phyloP scores from a whole-genome alignment of 2,113 vertebrate genomes.

The Paradoxurus hermaphroditus region DNA sequence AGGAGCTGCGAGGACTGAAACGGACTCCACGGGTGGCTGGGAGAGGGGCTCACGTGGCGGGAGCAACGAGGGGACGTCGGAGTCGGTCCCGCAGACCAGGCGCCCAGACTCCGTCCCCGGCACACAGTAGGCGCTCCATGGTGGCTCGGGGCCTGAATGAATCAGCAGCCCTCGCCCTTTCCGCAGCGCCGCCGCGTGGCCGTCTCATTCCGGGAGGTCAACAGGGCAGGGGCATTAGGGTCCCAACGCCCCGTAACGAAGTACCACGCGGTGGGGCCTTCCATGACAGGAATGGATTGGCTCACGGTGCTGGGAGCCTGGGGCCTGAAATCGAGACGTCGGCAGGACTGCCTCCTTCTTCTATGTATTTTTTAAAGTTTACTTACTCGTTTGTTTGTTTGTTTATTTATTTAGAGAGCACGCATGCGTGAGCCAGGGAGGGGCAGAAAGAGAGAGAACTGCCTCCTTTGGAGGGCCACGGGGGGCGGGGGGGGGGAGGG shows the following conservation, averaged over 20 bases:
- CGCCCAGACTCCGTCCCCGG: fast-evolving
- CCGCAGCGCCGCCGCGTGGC: fast-evolving
- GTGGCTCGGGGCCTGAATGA: background rate
- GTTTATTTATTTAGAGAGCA: too few species aligned
- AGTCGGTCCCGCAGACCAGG: background rate
- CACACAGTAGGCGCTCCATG: fast-evolving
- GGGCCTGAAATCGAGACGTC: background rate
- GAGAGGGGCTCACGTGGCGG: background rate
- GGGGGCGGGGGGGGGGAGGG: background rate
- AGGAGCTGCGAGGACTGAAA: background rate
- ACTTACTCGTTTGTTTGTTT: too few species aligned
- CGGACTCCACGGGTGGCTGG: background rate
- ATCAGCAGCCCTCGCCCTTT: fast-evolving
- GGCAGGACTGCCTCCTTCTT: background rate
- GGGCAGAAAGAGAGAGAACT: too few species aligned
- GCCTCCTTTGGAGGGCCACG: background rate
- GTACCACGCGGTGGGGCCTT: fast-evolving
- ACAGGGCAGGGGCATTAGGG: background rate
- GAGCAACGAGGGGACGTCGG: background rate
- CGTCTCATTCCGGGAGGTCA: fast-evolving
- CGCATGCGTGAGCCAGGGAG: too few species aligned
- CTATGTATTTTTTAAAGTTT: too few species aligned
- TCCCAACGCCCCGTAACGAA: background rate
- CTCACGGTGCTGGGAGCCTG: background rate
- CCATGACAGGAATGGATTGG: fast-evolving